phyloP scores from a whole-genome alignment of 2,797 vertebrate species.

The Pitangus sulphuratus region DNA sequence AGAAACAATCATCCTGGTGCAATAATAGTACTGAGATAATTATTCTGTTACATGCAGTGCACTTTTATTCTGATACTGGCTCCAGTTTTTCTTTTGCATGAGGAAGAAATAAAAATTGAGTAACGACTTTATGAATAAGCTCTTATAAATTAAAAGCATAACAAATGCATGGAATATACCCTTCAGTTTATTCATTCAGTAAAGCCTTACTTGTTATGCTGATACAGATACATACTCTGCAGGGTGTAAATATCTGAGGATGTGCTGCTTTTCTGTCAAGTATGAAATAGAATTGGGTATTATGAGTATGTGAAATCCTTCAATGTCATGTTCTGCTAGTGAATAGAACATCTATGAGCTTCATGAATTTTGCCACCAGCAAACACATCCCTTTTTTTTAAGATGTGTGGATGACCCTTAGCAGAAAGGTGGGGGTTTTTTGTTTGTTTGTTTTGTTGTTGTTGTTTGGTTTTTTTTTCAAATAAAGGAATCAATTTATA shows the following conservation, averaged over 20 bases:
- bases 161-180: background rate
- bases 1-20: background rate
- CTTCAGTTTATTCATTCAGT: background rate
- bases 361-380: background rate
- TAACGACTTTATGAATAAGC: background rate
- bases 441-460: too few relatives aligned
- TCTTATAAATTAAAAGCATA: background rate
- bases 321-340: background rate
- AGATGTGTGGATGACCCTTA: background rate
- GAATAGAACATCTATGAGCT: background rate
- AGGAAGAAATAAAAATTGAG: background rate
- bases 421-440: background rate
- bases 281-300: background rate
- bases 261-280: background rate
- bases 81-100: background rate
- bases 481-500: background rate
- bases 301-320: background rate
- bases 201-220: background rate
- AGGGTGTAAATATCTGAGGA: background rate
- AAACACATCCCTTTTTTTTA: background rate
- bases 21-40: background rate
- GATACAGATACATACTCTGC: background rate
- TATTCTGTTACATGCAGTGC: background rate
- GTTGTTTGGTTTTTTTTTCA: background rate
- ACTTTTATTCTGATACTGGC: background rate